Base-by-base conservation (phyloP, 2,888 invertebrate species). In the Ophonus ardosiacus region DNA sequence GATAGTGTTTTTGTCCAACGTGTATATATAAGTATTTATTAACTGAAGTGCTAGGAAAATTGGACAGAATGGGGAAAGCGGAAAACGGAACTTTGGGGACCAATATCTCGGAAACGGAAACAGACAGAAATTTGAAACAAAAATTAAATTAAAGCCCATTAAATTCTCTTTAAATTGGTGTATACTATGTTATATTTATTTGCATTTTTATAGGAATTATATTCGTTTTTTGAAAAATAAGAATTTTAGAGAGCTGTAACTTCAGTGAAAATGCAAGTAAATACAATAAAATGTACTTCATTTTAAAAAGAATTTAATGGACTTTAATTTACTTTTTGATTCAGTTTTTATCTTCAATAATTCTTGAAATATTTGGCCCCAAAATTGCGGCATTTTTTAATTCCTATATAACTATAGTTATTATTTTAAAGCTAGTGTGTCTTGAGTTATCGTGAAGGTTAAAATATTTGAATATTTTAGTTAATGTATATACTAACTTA, bases 401-500 rank as follows among this genome's bases (percentile, higher is more conserved):
- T n/a, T 59, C 17, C 17, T 15, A n/a, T 17, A 81, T 81, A 51
- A 81, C 81, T 68, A 81, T 87, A 87, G 85, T 87, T 87, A 87
- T 86, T 87, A 87, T 86, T 87, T 87, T 85, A 84, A 87, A 59
- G 63, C 57, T 71, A 85, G 63, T 84, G 81, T 86, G 84, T 86
- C 85, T 86, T 85, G 71, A 56, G 63, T 65, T 38, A 79, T 40
- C 43, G 59, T 74, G 65, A 74, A 68, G 79, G 57, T 80, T 68
- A 79, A 85, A 83, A 63, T 82, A 61, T 80, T 56, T 17, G 84
- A 85, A 86, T 85, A 86, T 86, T 86, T 86, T 87, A 85, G 81
- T 84, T 86, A 87, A 87, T 84, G 86, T 80, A 81, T 87, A 87
- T 86, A 87, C 86, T 86, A 68, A 82, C 76, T 85, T 79, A 84